Evolutionary conservation across 1,140 invertebrate genomes (phyloP).

Genomic region (Dinothrombium tinctorium): DNA sequence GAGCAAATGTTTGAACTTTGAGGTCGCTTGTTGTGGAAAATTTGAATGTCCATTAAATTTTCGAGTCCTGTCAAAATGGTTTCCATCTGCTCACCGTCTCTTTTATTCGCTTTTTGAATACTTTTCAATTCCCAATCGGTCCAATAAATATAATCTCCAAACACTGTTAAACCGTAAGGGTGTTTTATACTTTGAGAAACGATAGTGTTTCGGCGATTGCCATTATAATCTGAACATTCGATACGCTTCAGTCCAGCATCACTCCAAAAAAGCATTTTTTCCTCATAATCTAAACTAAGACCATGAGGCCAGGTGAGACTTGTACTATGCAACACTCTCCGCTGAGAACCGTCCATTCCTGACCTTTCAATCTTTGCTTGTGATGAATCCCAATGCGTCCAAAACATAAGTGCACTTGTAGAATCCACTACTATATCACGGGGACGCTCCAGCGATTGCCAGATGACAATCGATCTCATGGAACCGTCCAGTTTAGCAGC

Average conservation of each 20-base stretch:
- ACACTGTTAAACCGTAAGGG: conserved; percentile 60
- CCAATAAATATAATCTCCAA: conserved; percentile 65
- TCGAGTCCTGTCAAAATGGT: conserved; percentile 59
- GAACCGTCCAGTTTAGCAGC: conserved; percentile 67
- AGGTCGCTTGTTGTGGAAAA: conserved; percentile 26
- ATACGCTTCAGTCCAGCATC: conserved; percentile 84
- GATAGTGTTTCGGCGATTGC: conserved; percentile 33
- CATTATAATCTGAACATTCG: conserved; percentile 70
- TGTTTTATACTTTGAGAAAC: conserved; percentile 62
- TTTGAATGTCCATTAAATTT: conserved; percentile 60
- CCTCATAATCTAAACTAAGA: conserved; percentile 60
- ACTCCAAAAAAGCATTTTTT: conserved; percentile 72
- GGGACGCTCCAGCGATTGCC: conserved; percentile 43
- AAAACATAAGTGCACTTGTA: conserved; percentile 47
- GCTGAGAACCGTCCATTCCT: conserved; percentile 54
- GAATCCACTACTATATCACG: conserved; percentile 68
- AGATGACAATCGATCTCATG: conserved; percentile 47
- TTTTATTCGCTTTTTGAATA: conserved; percentile 71
- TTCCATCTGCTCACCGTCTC: conserved; percentile 41
- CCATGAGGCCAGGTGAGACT: conserved; percentile 84
- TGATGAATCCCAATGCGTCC: conserved; percentile 77
- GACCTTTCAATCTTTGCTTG: conserved; percentile 73
- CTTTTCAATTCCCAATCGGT: conserved; percentile 78
- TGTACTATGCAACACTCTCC: conserved; percentile 46
- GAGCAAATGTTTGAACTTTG: conserved; percentile 40